These are phyloP conservation scores for Cryptocheilus praepositus DNA, from an alignment of 2,888 invertebrate genomes.

Conservation along the genomic window DNA sequence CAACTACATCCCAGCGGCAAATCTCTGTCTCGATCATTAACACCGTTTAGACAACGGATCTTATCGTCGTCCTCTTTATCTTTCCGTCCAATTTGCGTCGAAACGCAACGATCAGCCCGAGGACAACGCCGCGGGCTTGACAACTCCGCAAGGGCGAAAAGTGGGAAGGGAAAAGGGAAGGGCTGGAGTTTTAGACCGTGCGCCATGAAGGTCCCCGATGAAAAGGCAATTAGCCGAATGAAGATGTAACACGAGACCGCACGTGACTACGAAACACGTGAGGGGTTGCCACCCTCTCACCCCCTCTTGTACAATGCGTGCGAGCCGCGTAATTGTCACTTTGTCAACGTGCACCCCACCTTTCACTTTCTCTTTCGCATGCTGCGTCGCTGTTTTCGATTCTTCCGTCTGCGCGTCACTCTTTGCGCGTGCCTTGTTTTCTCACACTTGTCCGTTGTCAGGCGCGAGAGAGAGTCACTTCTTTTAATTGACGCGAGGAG, in stretches of 20 bases:
- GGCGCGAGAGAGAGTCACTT: constrained; percentile 59
- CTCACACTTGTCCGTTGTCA: constrained; percentile 23
- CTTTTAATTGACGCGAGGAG: constrained; percentile 62
- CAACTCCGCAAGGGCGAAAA: constrained; percentile 33
- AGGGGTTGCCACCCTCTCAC: constrained; percentile 24
- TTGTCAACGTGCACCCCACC: constrained; percentile 67
- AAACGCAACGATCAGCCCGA: constrained; percentile 37
- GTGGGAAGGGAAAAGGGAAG: background rate
- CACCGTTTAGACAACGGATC: too few species aligned
- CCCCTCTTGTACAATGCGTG: constrained; percentile 42
- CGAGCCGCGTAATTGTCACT: constrained; percentile 71
- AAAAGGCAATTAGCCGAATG: constrained; percentile 74
- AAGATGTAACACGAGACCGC: constrained; percentile 74
- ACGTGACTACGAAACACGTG: constrained; percentile 67
- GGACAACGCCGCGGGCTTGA: constrained; percentile 36
- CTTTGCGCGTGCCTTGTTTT: constrained; percentile 21
- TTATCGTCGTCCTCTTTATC: too few species aligned
- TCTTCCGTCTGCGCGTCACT: constrained; percentile 29
- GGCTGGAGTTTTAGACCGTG: constrained; percentile 15
- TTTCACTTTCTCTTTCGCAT: constrained; percentile 21
- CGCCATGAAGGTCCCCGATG: constrained; percentile 56
- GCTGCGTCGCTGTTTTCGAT: constrained; percentile 42
- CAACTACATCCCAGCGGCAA: too few species aligned
- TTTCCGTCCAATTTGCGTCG: constrained; percentile 46
- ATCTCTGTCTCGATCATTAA: too few species aligned